Evolutionary conservation across 1,140 invertebrate species (phyloP).

Genomic region (Leptinotarsa undecemlineata): DNA sequence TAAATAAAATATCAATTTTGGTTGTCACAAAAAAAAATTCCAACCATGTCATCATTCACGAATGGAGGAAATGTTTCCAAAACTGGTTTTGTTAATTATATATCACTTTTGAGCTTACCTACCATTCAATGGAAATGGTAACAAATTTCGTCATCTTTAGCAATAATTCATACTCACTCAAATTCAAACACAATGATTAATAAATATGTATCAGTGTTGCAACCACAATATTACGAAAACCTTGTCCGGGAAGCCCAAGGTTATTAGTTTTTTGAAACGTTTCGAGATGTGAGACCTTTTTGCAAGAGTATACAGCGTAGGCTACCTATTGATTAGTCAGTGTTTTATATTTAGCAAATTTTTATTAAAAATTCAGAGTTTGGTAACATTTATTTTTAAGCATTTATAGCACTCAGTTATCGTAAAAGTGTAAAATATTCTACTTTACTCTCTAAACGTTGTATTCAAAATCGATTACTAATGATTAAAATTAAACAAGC

Average conservation of each 20-base stretch:
- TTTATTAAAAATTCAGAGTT: no score
- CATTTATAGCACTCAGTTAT: no score
- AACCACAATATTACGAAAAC: constrained; percentile 3
- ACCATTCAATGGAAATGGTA: neutral
- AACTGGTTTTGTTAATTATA: neutral
- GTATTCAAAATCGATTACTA: neutral
- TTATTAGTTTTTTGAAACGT: neutral
- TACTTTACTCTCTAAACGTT: no score
- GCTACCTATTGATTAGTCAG: no score
- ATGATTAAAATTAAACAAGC: neutral
- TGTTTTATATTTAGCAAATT: no score
- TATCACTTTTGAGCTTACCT: neutral
- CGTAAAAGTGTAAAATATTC: no score
- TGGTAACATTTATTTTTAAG: no score
- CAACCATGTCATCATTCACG: neutral
- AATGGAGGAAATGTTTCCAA: neutral
- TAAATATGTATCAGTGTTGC: constrained; percentile 18
- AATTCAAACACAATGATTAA: constrained; percentile 16
- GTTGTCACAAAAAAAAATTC: neutral
- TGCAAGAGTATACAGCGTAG: no score
- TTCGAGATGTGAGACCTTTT: no score
- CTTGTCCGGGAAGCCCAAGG: neutral
- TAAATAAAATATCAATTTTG: neutral
- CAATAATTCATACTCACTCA: constrained; percentile 5
- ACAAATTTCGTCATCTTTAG: constrained; percentile 7